These are phyloP conservation scores for Calosoma granatense DNA, from an alignment of 1,140 invertebrate genomes.

Conservation along the genomic window DNA sequence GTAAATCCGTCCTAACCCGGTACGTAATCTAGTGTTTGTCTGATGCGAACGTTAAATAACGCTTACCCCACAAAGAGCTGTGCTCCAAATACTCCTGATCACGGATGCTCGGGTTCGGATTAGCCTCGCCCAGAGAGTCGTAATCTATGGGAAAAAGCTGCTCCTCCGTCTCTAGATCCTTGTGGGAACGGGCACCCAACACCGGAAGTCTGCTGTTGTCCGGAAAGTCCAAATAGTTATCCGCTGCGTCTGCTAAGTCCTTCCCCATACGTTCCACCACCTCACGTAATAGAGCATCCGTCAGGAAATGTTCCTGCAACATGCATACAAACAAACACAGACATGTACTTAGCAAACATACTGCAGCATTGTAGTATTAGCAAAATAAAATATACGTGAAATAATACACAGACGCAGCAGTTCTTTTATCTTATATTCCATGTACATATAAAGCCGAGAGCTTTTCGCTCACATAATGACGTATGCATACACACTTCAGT, in stretches of 20 bases:
- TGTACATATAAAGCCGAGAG: too few species aligned
- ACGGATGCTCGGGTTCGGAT: slow-evolving; percentile 62
- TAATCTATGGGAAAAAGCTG: slow-evolving; percentile 45
- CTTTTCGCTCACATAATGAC: too few species aligned
- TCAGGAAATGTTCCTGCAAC: slow-evolving; percentile 36
- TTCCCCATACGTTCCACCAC: slow-evolving; percentile 59
- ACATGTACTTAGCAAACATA: too few species aligned
- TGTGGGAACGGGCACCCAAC: slow-evolving; percentile 38
- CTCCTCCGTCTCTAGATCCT: slow-evolving; percentile 44
- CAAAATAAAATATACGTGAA: too few species aligned
- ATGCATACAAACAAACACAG: too few species aligned
- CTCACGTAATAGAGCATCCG: slow-evolving; percentile 52
- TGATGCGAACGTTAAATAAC: too few species aligned
- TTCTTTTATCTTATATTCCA: too few species aligned
- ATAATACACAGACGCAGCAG: too few species aligned
- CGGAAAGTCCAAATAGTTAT: slow-evolving; percentile 53
- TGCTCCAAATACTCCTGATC: slow-evolving; percentile 88
- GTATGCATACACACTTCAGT: too few species aligned
- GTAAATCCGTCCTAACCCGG: too few species aligned
- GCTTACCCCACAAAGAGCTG: slow-evolving; percentile 68
- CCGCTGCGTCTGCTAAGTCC: slow-evolving; percentile 50
- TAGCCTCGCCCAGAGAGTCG: slow-evolving; percentile 47
- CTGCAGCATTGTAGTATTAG: too few species aligned
- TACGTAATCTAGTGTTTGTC: too few species aligned
- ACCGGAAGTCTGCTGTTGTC: slow-evolving; percentile 41